phyloP scores from a whole-genome alignment of 2,888 invertebrate species.

The Mechanitis mazaeus region DNA sequence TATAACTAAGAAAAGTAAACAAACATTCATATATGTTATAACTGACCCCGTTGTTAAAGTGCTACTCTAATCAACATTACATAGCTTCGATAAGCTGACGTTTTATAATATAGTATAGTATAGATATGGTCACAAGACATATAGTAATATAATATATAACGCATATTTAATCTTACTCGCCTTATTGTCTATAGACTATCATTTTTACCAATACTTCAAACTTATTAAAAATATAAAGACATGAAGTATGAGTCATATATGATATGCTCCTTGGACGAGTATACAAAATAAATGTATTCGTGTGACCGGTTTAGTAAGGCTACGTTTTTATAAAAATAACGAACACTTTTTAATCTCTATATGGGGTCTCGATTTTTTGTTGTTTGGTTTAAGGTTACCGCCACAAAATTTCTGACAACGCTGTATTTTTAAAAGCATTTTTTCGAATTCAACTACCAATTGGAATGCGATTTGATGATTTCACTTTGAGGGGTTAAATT shows the following conservation, averaged over 20 bases:
- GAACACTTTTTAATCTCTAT: conserved; percentile 29
- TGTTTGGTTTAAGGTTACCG: conserved; percentile 7
- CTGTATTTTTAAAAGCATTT: background rate
- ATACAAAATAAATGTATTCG: conserved; percentile 12
- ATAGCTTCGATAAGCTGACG: background rate
- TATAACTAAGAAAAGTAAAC: no score
- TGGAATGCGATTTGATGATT: no score
- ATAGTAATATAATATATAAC: no score
- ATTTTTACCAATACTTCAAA: no score
- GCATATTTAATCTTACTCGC: no score
- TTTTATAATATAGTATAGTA: no score
- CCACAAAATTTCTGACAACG: background rate
- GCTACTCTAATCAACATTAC: conserved; percentile 1
- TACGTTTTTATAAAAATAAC: conserved; percentile 41
- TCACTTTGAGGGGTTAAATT: no score
- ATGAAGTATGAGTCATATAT: conserved; percentile 1
- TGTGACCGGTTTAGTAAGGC: conserved; percentile 30
- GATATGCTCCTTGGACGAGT: background rate
- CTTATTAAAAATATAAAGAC: background rate
- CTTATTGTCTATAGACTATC: no score
- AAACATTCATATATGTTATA: background rate
- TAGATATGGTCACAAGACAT: no score
- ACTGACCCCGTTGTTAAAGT: conserved; percentile 1
- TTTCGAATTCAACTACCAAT: no score
- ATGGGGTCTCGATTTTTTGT: conserved; percentile 8